These are phyloP conservation scores for Cephus spinipes DNA, from an alignment of 2,888 invertebrate genomes.

Conservation along the genomic window DNA sequence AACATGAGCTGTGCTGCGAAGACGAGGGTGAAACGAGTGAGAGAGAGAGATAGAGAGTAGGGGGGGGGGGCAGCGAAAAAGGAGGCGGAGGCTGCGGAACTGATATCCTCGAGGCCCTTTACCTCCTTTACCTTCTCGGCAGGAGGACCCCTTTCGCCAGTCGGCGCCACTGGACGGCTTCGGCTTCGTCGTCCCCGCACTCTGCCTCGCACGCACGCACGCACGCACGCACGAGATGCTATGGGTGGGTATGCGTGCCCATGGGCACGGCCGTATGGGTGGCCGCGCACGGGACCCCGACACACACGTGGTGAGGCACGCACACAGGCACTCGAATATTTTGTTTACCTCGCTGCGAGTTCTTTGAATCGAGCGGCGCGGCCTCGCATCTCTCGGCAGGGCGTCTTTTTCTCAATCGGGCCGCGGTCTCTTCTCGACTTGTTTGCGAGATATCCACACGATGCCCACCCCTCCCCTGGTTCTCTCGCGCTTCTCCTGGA, in stretches of 20 bases:
- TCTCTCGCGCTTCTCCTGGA: background rate
- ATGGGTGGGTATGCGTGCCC: background rate
- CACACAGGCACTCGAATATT: slow-evolving; percentile 55
- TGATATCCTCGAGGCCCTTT: slow-evolving; percentile 48
- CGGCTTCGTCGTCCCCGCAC: slow-evolving; percentile 24
- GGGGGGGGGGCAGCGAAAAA: too few species aligned
- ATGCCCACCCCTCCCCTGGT: slow-evolving; percentile 21
- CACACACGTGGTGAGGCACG: too few species aligned
- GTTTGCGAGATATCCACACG: slow-evolving; percentile 14
- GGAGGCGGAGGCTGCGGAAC: too few species aligned
- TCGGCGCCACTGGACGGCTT: slow-evolving; percentile 48
- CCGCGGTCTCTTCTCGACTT: slow-evolving; percentile 29
- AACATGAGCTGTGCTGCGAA: too few species aligned
- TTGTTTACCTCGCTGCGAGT: slow-evolving; percentile 64
- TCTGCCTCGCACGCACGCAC: background rate
- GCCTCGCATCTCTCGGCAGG: slow-evolving; percentile 40
- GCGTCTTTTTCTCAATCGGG: slow-evolving; percentile 46
- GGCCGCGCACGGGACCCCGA: slow-evolving; percentile 11
- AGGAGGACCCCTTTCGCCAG: slow-evolving; percentile 23
- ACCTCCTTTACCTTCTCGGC: slow-evolving; percentile 24
- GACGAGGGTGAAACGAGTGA: too few species aligned
- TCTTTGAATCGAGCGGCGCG: slow-evolving; percentile 60
- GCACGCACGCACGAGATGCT: too few species aligned
- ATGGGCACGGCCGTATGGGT: slow-evolving; percentile 2
- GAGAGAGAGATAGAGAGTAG: too few species aligned